Percentiles rank a stretch among this genome's conserved stretches.
Evolutionary conservation across 1,140 invertebrate species (phyloP).

Genomic region (Drosophila ficusphila): DNA sequence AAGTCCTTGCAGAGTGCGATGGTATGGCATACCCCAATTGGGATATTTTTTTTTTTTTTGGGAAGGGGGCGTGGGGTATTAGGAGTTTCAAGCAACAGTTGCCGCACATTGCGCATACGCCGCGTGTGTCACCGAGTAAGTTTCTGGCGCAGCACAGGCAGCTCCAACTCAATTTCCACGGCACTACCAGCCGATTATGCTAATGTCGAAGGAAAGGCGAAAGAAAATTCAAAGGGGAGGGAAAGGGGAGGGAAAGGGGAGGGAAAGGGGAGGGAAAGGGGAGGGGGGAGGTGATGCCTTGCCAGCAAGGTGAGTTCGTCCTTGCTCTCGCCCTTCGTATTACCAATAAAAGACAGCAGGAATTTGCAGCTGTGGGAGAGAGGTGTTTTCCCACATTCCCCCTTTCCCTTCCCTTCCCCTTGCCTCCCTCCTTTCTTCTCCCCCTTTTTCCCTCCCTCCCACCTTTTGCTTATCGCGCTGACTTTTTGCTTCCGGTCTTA

Average conservation of each 20-base stretch:
- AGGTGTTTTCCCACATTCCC: too few relatives aligned
- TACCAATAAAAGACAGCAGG: conserved; percentile 64
- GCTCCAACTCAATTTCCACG: conserved; percentile 61
- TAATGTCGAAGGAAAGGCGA: conserved; percentile 41
- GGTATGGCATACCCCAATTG: too few relatives aligned
- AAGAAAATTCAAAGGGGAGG: neutral
- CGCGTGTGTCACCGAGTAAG: conserved; percentile 39
- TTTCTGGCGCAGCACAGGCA: conserved; percentile 39
- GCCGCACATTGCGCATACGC: conserved; percentile 66
- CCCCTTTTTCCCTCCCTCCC: too few relatives aligned
- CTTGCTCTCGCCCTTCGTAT: conserved; percentile 38
- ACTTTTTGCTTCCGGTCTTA: conserved; percentile 76
- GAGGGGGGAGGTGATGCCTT: too few relatives aligned
- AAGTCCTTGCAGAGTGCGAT: conserved; percentile 1
- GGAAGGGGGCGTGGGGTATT: neutral
- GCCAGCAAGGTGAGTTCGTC: conserved; percentile 13
- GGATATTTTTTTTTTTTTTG: too few relatives aligned
- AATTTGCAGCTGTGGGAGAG: conserved; percentile 39
- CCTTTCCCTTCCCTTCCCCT: neutral
- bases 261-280: too few relatives aligned
- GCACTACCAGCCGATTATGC: conserved; percentile 52
- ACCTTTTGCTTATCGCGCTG: conserved; percentile 68
- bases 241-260: too few relatives aligned
- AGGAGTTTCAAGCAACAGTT: conserved; percentile 76
- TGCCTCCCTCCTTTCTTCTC: too few relatives aligned